phyloP scores from a whole-genome alignment of 2,113 vertebrate species.

The Colaptes auratus region DNA sequence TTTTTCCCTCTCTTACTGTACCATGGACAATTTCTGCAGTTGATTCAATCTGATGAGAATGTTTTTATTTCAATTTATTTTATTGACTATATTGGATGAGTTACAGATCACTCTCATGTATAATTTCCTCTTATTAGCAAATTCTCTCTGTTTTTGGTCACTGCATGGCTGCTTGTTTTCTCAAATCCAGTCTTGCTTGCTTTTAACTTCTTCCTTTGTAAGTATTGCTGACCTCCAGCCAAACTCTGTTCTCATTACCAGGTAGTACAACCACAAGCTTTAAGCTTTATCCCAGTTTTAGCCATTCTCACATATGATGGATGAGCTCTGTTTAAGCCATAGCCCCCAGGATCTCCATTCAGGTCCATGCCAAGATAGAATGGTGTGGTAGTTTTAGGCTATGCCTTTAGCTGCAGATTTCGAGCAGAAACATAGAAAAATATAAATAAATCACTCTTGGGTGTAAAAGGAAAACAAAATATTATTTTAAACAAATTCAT shows the following conservation, averaged over 20 bases:
- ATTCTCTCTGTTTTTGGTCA: not conserved
- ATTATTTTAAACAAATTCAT: too few species aligned
- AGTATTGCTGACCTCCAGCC: not conserved
- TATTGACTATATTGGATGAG: not conserved
- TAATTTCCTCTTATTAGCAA: not conserved
- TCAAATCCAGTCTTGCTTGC: not conserved
- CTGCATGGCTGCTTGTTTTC: not conserved
- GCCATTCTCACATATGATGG: not conserved
- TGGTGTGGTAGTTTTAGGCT: too few species aligned
- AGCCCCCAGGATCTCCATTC: not conserved
- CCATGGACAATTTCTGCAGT: not conserved
- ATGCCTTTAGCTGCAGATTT: too few species aligned
- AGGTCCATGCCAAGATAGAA: not conserved
- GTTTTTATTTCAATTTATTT: not conserved
- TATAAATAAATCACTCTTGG: too few species aligned
- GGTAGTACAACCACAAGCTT: not conserved
- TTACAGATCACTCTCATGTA: not conserved
- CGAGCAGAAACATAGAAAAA: too few species aligned
- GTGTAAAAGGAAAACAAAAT: too few species aligned
- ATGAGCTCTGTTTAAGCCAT: not conserved
- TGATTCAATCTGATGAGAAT: not conserved
- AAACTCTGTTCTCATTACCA: not conserved
- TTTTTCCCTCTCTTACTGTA: not conserved
- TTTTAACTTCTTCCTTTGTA: not conserved
- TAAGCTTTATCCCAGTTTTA: not conserved